These are phyloP conservation scores for Paracyclopina nana DNA, from an alignment of 1,140 invertebrate genomes.

Conservation along the genomic window DNA sequence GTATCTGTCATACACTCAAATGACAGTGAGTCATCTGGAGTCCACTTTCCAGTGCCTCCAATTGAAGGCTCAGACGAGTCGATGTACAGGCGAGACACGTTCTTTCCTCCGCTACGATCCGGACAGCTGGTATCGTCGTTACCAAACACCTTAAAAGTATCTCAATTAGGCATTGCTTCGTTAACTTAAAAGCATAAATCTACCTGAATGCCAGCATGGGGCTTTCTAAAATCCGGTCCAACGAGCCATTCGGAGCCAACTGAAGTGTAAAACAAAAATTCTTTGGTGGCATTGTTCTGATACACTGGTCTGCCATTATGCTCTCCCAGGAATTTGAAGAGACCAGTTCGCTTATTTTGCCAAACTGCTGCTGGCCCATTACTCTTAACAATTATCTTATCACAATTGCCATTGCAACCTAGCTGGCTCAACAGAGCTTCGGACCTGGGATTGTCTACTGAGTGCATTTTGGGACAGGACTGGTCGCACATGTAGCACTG, in stretches of 20 bases:
- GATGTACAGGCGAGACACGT: slow-evolving; percentile 10
- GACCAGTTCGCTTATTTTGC: slow-evolving; percentile 10
- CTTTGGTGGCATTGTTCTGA: slow-evolving; percentile 9
- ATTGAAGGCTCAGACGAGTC: slow-evolving; percentile 7
- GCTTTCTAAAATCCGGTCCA: slow-evolving; percentile 9
- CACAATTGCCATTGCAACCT: background rate
- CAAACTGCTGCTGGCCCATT: slow-evolving; percentile 5
- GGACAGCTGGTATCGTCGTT: slow-evolving; percentile 11
- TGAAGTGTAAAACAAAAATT: slow-evolving; percentile 1
- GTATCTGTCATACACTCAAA: background rate
- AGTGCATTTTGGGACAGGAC: background rate
- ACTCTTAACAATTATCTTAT: background rate
- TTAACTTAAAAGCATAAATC: no score
- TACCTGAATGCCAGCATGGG: slow-evolving; percentile 12
- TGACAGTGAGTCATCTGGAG: background rate
- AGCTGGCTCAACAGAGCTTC: background rate
- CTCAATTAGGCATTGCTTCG: no score
- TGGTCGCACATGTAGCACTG: slow-evolving; percentile 10
- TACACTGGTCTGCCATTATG: slow-evolving; percentile 10
- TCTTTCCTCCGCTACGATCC: background rate
- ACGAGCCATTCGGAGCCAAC: slow-evolving; percentile 5
- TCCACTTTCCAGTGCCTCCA: slow-evolving; percentile 3
- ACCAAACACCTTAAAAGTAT: no score
- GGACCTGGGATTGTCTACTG: background rate
- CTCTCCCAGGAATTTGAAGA: slow-evolving; percentile 8